A percentile compares a stretch with the other conserved stretches of the same genome.
phyloP scores from a whole-genome alignment of 1,140 invertebrate species.

The Bombus soroeensis region DNA sequence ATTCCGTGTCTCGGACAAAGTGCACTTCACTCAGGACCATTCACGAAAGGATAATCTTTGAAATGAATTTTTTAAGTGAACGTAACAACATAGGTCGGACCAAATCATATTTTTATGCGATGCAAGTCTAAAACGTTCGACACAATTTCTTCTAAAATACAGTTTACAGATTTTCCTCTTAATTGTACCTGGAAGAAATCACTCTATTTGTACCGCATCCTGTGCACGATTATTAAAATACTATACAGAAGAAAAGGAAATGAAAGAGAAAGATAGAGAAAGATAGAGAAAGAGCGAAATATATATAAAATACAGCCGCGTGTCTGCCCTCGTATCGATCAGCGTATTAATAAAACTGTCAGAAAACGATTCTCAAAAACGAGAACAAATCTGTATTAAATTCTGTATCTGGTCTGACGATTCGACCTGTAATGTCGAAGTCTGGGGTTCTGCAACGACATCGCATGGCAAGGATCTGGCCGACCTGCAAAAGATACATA shows the following conservation, averaged over 20 bases:
- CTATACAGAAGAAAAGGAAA: background rate
- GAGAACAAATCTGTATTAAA: slow-evolving; percentile 27
- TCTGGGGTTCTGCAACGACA: slow-evolving; percentile 82
- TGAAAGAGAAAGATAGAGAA: background rate
- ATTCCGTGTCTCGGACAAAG: no score
- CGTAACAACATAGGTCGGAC: no score
- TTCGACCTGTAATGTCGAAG: slow-evolving; percentile 83
- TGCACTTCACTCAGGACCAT: no score
- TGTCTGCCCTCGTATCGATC: slow-evolving; percentile 49
- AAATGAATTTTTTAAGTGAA: no score
- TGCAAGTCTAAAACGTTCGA: no score
- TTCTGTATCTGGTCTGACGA: slow-evolving; percentile 61
- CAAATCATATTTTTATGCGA: no score
- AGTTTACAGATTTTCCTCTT: background rate
- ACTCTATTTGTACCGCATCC: background rate
- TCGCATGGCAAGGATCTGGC: slow-evolving; percentile 81
- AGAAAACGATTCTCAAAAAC: slow-evolving; percentile 27
- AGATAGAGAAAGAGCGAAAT: slow-evolving; percentile 29
- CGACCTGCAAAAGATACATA: slow-evolving; percentile 81
- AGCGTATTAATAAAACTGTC: slow-evolving; percentile 54
- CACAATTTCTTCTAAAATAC: no score
- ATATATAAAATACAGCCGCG: slow-evolving; percentile 29
- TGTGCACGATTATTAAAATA: background rate
- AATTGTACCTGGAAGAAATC: background rate
- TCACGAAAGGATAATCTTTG: no score